A percentile compares a stretch with the other conserved stretches of the same genome.
These are phyloP conservation scores for Oreochromis mossambicus DNA, from an alignment of 2,797 vertebrate species.

Conservation along the genomic window DNA sequence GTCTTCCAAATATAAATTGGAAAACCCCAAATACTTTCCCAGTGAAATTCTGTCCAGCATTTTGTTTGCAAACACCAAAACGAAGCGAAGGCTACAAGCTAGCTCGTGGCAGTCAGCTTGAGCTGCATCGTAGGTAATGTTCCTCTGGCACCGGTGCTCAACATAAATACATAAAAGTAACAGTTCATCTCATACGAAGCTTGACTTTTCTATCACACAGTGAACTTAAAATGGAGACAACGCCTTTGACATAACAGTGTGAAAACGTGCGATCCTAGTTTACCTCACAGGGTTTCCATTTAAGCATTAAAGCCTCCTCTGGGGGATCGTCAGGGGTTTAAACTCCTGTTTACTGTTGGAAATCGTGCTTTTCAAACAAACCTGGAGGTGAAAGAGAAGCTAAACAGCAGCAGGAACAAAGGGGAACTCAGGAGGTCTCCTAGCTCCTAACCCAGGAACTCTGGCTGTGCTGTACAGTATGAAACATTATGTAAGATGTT, in stretches of 20 bases:
- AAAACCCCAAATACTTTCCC: neutral
- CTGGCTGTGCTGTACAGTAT: neutral
- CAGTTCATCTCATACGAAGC: neutral
- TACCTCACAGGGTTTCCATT: neutral
- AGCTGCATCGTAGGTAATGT: neutral
- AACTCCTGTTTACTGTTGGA: neutral
- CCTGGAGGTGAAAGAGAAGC: neutral
- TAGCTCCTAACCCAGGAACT: neutral
- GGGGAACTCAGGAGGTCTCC: neutral
- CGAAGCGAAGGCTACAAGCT: neutral
- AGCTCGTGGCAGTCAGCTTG: neutral
- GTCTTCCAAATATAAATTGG: neutral
- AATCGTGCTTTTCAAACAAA: neutral
- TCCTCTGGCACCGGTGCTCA: neutral
- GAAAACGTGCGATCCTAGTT: neutral
- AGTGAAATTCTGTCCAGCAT: neutral
- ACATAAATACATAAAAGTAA: rapidly evolving
- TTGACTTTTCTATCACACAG: neutral
- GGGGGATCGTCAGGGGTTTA: neutral
- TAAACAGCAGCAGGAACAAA: neutral
- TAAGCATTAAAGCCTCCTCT: neutral
- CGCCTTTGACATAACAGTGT: too few species aligned
- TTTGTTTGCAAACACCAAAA: neutral
- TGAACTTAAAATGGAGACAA: too few species aligned
- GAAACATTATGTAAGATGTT: neutral